Evolutionary conservation across 2,888 invertebrate genomes (phyloP).

Genomic region (Psylliodes chrysocephalus): DNA sequence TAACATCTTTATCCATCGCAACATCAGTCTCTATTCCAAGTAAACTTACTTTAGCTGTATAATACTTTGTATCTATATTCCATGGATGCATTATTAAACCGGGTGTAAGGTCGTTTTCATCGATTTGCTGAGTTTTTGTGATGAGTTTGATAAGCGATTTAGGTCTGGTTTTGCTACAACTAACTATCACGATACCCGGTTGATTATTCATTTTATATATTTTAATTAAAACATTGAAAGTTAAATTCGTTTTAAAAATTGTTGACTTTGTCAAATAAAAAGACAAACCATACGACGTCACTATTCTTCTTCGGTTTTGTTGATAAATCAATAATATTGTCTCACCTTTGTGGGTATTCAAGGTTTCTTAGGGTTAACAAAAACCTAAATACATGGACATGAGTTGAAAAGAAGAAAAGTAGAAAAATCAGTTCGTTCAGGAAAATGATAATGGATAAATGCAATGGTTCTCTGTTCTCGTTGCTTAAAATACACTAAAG

Average conservation of each 20-base stretch:
- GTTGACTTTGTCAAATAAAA: too few species aligned
- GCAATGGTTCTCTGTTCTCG: too few species aligned
- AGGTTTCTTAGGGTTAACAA: too few species aligned
- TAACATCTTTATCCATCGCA: slow-evolving; percentile 64
- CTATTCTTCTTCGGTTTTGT: too few species aligned
- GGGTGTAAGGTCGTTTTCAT: slow-evolving; percentile 45
- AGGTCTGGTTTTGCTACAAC: slow-evolving; percentile 61
- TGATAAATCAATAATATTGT: too few species aligned
- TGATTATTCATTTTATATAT: slow-evolving; percentile 48
- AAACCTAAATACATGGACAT: too few species aligned
- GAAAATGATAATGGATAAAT: too few species aligned
- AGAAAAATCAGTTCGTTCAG: too few species aligned
- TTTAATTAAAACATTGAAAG: slow-evolving; percentile 9
- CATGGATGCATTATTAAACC: slow-evolving; percentile 62
- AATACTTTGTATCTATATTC: slow-evolving; percentile 78
- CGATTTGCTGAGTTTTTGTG: slow-evolving; percentile 52
- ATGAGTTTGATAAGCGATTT: slow-evolving; percentile 61
- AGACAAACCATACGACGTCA: too few species aligned
- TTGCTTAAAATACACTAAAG: background rate
- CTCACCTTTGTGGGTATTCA: too few species aligned
- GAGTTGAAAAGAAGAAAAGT: too few species aligned
- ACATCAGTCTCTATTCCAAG: slow-evolving; percentile 66
- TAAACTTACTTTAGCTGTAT: slow-evolving; percentile 71
- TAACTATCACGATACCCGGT: slow-evolving; percentile 60
- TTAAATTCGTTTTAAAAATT: background rate